phyloP scores from a whole-genome alignment of 2,888 invertebrate species.

The Dasysyrphus tricinctus region DNA sequence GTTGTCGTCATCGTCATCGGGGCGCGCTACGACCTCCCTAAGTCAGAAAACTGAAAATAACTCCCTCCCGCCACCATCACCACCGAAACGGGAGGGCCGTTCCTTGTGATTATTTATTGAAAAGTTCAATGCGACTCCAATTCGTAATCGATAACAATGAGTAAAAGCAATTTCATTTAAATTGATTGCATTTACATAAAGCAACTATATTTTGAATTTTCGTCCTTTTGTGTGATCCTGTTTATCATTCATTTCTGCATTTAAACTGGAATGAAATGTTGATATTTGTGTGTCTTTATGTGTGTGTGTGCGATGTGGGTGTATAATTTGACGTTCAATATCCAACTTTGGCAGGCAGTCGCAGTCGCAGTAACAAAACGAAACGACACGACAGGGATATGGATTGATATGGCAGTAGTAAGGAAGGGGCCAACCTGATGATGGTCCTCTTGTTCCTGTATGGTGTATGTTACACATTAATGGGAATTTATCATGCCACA shows the following conservation, averaged over 20 bases:
- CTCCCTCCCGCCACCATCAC: not conserved
- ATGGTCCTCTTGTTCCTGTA: not conserved
- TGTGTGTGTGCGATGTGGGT: too few species aligned
- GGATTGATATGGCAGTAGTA: slow-evolving; percentile 4
- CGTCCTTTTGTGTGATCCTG: slow-evolving; percentile 65
- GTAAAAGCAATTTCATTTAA: slow-evolving; percentile 74
- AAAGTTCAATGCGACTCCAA: slow-evolving; percentile 74
- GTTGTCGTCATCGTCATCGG: slow-evolving; percentile 3
- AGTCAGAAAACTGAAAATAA: not conserved
- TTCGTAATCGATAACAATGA: slow-evolving; percentile 75
- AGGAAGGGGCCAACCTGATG: not conserved
- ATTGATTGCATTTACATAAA: slow-evolving; percentile 76
- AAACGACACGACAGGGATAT: not conserved
- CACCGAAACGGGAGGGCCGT: not conserved
- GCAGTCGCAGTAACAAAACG: not conserved
- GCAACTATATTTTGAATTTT: slow-evolving; percentile 73
- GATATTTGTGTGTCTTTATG: not conserved
- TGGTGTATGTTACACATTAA: slow-evolving; percentile 60
- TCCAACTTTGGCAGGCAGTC: slow-evolving; percentile 26
- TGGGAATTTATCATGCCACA: slow-evolving; percentile 59
- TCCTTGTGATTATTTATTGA: slow-evolving; percentile 67
- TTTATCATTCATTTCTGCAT: slow-evolving; percentile 61
- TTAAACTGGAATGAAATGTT: slow-evolving; percentile 5
- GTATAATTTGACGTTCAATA: slow-evolving; percentile 16
- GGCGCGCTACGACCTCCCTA: too few species aligned